A percentile compares a stretch with the other conserved stretches of the same genome.
Evolutionary conservation across 2,113 vertebrate species (phyloP).

Genomic region (Tamias sibiricus): DNA sequence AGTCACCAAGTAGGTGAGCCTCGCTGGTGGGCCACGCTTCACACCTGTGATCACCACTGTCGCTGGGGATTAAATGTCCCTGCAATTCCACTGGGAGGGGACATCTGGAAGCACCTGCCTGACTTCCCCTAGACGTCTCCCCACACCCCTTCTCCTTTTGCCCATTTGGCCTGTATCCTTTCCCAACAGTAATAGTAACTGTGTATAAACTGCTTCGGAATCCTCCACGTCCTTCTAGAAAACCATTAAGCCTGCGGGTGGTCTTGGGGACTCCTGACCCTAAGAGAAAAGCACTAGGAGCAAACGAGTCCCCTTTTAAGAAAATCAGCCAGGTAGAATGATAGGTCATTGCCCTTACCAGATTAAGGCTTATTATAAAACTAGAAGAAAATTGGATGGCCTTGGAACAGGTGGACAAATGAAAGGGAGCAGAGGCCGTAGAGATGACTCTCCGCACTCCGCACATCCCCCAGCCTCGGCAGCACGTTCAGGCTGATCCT

Average conservation of each 20-base stretch:
- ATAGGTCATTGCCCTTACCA: neutral
- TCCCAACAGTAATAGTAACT: neutral
- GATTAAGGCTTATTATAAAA: neutral
- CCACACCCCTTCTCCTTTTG: neutral
- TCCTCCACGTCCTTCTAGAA: neutral
- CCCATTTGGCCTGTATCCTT: neutral
- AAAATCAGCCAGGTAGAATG: neutral
- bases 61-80: neutral
- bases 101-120: neutral
- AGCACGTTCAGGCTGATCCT: no score
- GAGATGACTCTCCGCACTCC: neutral
- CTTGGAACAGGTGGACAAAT: neutral
- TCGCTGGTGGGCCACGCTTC: neutral
- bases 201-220: neutral
- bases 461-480: neutral
- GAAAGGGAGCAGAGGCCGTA: accelerated
- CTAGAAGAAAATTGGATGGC: neutral
- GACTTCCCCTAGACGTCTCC: neutral
- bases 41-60: accelerated
- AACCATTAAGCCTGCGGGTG: neutral
- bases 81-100: neutral
- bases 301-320: neutral
- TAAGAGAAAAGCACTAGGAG: neutral
- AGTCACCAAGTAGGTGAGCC: neutral
- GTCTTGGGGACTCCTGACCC: neutral